These are phyloP conservation scores for Troglohyphantes excavatus DNA, from an alignment of 2,888 invertebrate genomes.

Conservation along the genomic window DNA sequence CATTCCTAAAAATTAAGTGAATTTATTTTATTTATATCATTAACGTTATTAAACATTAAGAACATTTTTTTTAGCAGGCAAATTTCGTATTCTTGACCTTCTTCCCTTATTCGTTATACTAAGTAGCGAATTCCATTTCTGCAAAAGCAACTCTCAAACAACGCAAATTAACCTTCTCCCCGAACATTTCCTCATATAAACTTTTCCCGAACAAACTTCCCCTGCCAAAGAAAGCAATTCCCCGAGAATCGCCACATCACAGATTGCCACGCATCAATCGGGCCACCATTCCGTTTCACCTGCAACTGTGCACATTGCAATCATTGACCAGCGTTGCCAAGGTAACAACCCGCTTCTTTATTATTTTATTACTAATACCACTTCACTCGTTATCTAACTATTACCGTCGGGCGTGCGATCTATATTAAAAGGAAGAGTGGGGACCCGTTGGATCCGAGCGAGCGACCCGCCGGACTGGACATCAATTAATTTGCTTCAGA, in stretches of 20 bases:
- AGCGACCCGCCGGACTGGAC: conserved; percentile 14
- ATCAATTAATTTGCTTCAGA: conserved; percentile 64
- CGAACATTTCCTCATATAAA: background rate
- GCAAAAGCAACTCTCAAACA: background rate
- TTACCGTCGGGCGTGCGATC: conserved; percentile 27
- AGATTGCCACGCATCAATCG: background rate
- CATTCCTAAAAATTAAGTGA: no score
- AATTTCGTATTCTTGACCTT: no score
- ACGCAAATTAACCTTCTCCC: background rate
- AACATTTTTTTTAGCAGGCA: no score
- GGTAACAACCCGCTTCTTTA: conserved; percentile 8
- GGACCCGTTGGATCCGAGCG: background rate
- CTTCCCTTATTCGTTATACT: no score
- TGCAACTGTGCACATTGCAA: background rate
- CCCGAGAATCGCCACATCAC: background rate
- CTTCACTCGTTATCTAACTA: conserved; percentile 16
- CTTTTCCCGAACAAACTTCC: no score
- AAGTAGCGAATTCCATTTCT: background rate
- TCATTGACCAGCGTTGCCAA: background rate
- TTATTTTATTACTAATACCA: background rate
- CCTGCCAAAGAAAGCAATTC: background rate
- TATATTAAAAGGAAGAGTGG: conserved; percentile 47
- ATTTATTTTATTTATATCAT: no score
- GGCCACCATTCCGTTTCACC: background rate
- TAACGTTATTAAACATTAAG: no score